A percentile compares a stretch with the other conserved stretches of the same genome.
These are phyloP conservation scores for Paradoxurus hermaphroditus DNA, from an alignment of 2,113 vertebrate genomes.

Conservation along the genomic window DNA sequence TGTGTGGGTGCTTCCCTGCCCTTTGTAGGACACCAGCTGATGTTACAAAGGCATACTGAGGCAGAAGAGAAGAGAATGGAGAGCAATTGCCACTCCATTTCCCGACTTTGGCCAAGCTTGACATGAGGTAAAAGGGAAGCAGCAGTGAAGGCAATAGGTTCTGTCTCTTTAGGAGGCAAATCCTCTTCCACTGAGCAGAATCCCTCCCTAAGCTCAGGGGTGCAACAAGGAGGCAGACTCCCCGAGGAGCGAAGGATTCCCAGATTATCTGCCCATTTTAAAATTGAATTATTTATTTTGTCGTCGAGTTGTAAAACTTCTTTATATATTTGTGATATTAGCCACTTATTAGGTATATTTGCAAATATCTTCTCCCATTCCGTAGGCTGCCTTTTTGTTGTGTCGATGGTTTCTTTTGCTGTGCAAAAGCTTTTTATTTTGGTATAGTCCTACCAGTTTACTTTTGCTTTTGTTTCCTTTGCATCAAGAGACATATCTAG, in stretches of 20 bases:
- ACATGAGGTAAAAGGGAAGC: not conserved
- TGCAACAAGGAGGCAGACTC: not conserved
- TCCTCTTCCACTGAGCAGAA: not conserved
- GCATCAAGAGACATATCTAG: not conserved
- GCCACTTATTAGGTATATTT: not conserved
- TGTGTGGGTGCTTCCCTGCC: slow-evolving; percentile 19
- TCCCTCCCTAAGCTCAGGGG: not conserved
- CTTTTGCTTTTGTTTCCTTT: not conserved
- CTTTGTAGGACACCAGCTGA: not conserved
- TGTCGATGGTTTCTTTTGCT: not conserved
- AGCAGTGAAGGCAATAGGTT: not conserved
- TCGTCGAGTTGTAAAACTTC: not conserved
- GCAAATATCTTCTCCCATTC: not conserved
- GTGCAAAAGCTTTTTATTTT: not conserved
- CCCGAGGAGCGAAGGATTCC: not conserved
- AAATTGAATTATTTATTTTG: not conserved
- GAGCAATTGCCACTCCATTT: not conserved
- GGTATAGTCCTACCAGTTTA: not conserved
- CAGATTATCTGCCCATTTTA: not conserved
- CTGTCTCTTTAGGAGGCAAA: not conserved
- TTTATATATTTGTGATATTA: not conserved
- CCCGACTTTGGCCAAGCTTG: not conserved
- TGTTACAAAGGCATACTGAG: not conserved
- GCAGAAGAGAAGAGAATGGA: not conserved
- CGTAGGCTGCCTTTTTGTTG: not conserved